Percentiles rank a stretch among this genome's conserved stretches.
These are phyloP conservation scores for Sinopyrophorus schimmeli DNA, from an alignment of 2,888 invertebrate species.

Conservation along the genomic window DNA sequence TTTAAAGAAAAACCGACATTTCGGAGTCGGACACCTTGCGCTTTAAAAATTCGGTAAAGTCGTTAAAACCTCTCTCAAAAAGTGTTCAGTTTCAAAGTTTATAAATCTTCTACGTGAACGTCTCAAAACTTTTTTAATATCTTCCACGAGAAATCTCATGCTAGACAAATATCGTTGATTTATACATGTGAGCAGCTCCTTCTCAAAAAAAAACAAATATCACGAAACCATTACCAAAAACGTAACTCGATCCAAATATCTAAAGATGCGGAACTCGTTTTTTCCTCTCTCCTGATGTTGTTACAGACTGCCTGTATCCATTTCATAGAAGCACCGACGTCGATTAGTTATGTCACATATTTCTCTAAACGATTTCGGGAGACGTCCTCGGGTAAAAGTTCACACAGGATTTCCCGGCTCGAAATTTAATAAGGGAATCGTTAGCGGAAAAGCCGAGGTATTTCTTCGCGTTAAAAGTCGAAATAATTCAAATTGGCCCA, in stretches of 20 bases:
- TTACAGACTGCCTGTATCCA: slow-evolving; percentile 43
- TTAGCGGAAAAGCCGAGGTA: neutral
- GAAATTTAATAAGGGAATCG: neutral
- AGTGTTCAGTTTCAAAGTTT: too few species aligned
- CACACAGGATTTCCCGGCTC: neutral
- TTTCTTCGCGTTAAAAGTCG: slow-evolving; percentile 24
- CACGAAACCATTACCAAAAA: neutral
- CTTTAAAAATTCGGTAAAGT: too few species aligned
- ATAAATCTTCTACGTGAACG: too few species aligned
- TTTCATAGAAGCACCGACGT: slow-evolving; percentile 45
- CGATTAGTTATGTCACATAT: slow-evolving; percentile 34
- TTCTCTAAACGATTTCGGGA: slow-evolving; percentile 33
- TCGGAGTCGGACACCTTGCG: too few species aligned
- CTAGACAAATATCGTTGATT: too few species aligned
- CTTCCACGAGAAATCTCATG: too few species aligned
- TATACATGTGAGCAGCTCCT: too few species aligned
- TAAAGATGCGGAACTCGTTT: slow-evolving; percentile 44
- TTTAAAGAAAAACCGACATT: too few species aligned
- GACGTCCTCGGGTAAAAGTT: slow-evolving; percentile 19
- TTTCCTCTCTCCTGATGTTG: slow-evolving; percentile 45
- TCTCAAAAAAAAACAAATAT: too few species aligned
- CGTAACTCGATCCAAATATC: slow-evolving; percentile 23
- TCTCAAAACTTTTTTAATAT: too few species aligned
- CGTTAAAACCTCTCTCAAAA: too few species aligned
- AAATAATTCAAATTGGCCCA: slow-evolving; percentile 38